Base-by-base conservation (phyloP, 1,140 invertebrate genomes). In the Rhagoletis pomonella region DNA sequence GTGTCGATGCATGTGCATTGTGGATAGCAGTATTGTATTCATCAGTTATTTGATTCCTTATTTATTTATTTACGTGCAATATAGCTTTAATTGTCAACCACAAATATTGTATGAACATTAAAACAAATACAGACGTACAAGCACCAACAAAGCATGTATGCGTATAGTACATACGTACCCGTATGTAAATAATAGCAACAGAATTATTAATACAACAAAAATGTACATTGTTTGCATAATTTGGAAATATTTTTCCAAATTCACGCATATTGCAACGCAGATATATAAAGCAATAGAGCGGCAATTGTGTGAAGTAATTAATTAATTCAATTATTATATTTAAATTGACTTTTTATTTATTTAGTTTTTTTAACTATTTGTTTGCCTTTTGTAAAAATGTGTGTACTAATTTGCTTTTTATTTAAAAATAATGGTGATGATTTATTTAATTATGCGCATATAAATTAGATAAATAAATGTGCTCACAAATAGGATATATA, bases 41-140 rank as follows among this genome's bases (percentile, higher is more conserved):
- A 47, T 73, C 67, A 47, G 17, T 44, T 73, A 73, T 73, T 73
- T 73, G 44, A 73, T 47, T 73, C 67, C 47, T 73, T 47, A 73
- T 67, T 67, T 67, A 67, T 29, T 73, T 47, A 73, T 55, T 55
- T 55, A 55, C 50, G 10, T 55, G 42, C 67, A 73, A 73, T 42
- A 14, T 42, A 73, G 12, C 44, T 69, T 69, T 73, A 73, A 73
- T 73, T 73, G 67, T 73, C 42, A 73, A 42, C 67, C 67, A 12
- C 67, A 73, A 73, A 47, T 73, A 73, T 73, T 73, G 67, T 73
- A 47, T 12, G 67, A 6, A 73, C 39, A 73, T 73, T n/a, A 73
- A 29, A 47, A 39, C 67, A 73, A 73, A 73, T 73, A 73, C 10
- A 17, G 42, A 62, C 4, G 12, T 55, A 55, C 50, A 10, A 55